phyloP scores from a whole-genome alignment of 30 jellyfish, hydroid and myxozoan species.

The Pseudorhiza aurosa region DNA sequence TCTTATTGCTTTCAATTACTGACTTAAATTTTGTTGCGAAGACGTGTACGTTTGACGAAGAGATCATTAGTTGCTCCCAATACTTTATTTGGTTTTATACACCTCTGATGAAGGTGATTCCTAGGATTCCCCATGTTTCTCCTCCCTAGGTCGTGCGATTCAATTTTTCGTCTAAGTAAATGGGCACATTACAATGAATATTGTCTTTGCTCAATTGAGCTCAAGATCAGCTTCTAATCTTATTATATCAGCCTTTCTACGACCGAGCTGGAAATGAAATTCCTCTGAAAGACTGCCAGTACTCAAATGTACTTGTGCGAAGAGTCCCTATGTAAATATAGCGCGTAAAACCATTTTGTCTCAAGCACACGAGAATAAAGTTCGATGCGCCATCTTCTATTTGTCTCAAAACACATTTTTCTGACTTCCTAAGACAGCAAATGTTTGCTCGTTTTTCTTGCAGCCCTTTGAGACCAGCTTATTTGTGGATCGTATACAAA shows the following conservation, averaged over 20 bases:
- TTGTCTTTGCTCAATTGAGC: conserved; percentile 29
- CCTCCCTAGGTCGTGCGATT: neutral
- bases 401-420: conserved; percentile 19
- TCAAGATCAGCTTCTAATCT: conserved; percentile 31
- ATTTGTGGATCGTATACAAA: conserved; percentile 55
- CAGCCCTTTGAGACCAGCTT: conserved; percentile 64
- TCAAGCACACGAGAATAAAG: conserved; percentile 1
- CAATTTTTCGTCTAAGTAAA: neutral
- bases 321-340: neutral
- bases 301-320: neutral
- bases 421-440: conserved; percentile 68
- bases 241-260: conserved; percentile 41
- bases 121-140: conserved; percentile 5
- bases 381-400: neutral
- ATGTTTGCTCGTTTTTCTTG: conserved; percentile 39
- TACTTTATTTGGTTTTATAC: too few species aligned
- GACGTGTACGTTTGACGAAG: too few species aligned
- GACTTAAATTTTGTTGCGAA: too few species aligned
- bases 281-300: neutral
- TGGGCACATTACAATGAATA: conserved; percentile 8
- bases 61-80: too few species aligned
- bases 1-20: too few species aligned
- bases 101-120: conserved; percentile 25
- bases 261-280: conserved; percentile 40
- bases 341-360: conserved; percentile 11